A percentile compares a stretch with the other conserved stretches of the same genome.
These are phyloP conservation scores for Rhinogobius similis DNA, from an alignment of 2,113 vertebrate species.

Conservation along the genomic window DNA sequence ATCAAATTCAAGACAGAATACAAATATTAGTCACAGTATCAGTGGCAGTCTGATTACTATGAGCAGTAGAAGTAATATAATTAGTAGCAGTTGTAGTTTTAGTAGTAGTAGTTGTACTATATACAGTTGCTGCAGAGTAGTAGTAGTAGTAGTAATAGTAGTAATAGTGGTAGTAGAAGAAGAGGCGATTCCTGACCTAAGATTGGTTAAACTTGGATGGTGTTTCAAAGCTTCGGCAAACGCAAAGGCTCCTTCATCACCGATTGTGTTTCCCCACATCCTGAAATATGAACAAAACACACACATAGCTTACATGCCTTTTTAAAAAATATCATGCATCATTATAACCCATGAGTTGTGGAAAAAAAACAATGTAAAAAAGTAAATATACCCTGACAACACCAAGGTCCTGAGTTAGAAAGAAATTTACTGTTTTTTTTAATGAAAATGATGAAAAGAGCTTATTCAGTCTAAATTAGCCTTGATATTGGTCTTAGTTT, in stretches of 20 bases:
- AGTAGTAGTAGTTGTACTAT: neutral
- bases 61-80: neutral
- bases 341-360: too few relatives aligned
- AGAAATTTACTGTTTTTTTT: too few relatives aligned
- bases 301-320: too few relatives aligned
- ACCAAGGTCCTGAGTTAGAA: too few relatives aligned
- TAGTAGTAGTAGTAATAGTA: neutral
- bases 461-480: too few relatives aligned
- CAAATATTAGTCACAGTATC: neutral
- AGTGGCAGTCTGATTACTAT: neutral
- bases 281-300: conserved; percentile 64
- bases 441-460: too few relatives aligned
- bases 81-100: neutral
- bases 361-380: too few relatives aligned
- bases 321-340: neutral
- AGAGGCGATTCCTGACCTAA: conserved; percentile 78
- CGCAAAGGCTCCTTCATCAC: conserved; percentile 88
- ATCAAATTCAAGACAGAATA: neutral
- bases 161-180: neutral
- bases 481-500: too few relatives aligned
- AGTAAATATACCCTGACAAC: too few relatives aligned
- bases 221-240: conserved; percentile 88
- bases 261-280: conserved; percentile 95
- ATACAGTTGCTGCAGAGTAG: too few relatives aligned
- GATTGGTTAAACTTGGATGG: conserved; percentile 83